These are phyloP conservation scores for Palythoa grandiflora DNA, from an alignment of 92 coral and sea anemone genomes.

Conservation along the genomic window DNA sequence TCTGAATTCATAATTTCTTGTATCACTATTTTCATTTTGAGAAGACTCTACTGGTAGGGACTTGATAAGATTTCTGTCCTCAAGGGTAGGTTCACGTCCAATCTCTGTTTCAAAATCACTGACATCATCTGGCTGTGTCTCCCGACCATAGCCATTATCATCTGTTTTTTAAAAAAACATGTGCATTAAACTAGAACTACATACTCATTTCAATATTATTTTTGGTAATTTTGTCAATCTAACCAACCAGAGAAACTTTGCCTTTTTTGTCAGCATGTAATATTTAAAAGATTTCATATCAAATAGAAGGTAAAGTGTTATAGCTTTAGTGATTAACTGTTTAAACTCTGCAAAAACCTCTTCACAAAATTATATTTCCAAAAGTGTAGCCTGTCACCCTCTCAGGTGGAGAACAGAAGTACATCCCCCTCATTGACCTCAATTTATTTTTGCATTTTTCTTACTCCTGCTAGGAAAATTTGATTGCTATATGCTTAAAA, in stretches of 20 bases:
- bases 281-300: no score
- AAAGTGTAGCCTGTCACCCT: no score
- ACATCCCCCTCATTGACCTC: no score
- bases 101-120: neutral
- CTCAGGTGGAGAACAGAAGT: no score
- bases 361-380: no score
- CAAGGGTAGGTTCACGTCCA: slow-evolving; percentile 67
- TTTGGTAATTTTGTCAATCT: neutral
- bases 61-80: slow-evolving; percentile 68
- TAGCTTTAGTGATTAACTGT: no score
- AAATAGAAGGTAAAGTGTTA: no score
- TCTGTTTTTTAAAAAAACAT: neutral
- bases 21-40: slow-evolving; percentile 8
- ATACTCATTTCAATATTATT: neutral
- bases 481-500: no score
- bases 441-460: no score
- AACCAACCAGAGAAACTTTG: neutral
- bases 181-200: neutral
- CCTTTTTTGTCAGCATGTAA: no score
- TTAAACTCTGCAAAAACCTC: no score
- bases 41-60: slow-evolving; percentile 60
- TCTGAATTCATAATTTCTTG: slow-evolving; percentile 1
- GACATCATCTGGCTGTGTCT: neutral
- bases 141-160: slow-evolving; percentile 9
- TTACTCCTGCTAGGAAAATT: no score